A percentile compares a stretch with the other conserved stretches of the same genome.
phyloP scores from a whole-genome alignment of 2,113 vertebrate species.

The Colaptes auratus region DNA sequence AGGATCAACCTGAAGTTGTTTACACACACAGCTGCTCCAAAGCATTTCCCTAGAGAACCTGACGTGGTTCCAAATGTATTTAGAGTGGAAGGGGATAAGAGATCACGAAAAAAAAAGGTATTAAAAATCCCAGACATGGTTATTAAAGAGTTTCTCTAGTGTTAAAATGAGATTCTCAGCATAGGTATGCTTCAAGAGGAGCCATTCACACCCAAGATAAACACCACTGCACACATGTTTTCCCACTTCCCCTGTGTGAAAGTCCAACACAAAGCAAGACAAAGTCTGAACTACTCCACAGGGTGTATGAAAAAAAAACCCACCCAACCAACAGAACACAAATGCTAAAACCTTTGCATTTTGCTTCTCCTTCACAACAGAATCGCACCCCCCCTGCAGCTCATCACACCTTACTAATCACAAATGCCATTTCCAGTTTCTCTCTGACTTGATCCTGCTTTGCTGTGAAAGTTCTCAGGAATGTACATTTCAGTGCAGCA shows the following conservation, averaged over 20 bases:
- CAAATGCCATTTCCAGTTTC: neutral
- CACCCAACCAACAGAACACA: neutral
- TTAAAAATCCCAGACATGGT: slow-evolving; percentile 38
- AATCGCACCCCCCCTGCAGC: neutral
- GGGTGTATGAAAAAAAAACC: neutral
- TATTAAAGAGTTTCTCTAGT: slow-evolving; percentile 29
- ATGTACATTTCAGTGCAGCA: neutral
- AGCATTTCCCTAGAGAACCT: slow-evolving; percentile 21
- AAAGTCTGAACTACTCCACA: neutral
- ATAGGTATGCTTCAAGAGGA: neutral
- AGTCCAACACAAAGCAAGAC: neutral
- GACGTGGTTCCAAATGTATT: slow-evolving; percentile 30
- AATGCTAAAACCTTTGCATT: neutral
- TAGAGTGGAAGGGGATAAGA: slow-evolving; percentile 32
- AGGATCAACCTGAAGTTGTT: neutral
- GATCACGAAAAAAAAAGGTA: slow-evolving; percentile 8
- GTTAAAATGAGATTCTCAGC: neutral
- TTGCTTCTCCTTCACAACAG: neutral
- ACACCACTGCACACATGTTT: slow-evolving; percentile 1
- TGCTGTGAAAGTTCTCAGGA: neutral
- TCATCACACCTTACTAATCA: neutral
- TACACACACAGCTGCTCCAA: neutral
- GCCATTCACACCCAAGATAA: slow-evolving; percentile 24
- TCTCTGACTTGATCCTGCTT: slow-evolving; percentile 4
- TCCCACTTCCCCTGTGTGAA: slow-evolving; percentile 22